Percentiles rank a stretch among this genome's conserved stretches.
Conservation (phyloP, 2,888 invertebrate genomes). For the Monopis laevigella region DNA sequence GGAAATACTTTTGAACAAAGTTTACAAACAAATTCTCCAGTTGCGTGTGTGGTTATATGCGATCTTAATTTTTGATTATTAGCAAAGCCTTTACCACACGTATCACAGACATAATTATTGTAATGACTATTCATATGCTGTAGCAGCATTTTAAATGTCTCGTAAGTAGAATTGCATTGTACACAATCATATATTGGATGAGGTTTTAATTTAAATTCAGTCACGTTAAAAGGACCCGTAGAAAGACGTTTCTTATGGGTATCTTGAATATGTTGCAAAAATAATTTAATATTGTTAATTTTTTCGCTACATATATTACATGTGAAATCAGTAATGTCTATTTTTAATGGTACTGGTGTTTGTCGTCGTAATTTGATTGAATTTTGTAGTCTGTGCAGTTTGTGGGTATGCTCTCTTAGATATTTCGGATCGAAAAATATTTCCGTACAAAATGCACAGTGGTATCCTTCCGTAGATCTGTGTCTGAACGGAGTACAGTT, state of each 20-base stretch:
- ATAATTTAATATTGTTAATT: slow-evolving; percentile 25
- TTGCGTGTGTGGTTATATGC: slow-evolving; percentile 38
- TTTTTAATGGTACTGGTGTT: slow-evolving; percentile 24
- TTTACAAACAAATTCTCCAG: slow-evolving; percentile 30
- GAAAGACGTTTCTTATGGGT: slow-evolving; percentile 31
- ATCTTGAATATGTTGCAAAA: slow-evolving; percentile 38
- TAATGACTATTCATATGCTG: slow-evolving; percentile 55
- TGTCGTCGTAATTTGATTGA: background rate
- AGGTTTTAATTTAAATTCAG: slow-evolving; percentile 47
- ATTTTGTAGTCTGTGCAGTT: background rate
- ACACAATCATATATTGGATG: slow-evolving; percentile 44
- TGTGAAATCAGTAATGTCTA: slow-evolving; percentile 33
- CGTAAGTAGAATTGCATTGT: slow-evolving; percentile 42
- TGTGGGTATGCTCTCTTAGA: slow-evolving; percentile 23
- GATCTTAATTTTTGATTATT: slow-evolving; percentile 30
- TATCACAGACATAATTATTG: slow-evolving; percentile 53
- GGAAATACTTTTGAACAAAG: slow-evolving; percentile 32
- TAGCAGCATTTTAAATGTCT: slow-evolving; percentile 52
- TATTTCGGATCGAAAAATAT: slow-evolving; percentile 40
- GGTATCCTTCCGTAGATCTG: slow-evolving; percentile 41
- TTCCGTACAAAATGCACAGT: slow-evolving; percentile 40
- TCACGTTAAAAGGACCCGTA: slow-evolving; percentile 43
- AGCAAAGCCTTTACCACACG: slow-evolving; percentile 53
- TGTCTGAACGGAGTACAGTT: slow-evolving; percentile 51
- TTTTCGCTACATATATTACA: slow-evolving; percentile 34